Conservation (phyloP, 2,113 vertebrate genomes). For the Stercorarius parasiticus region DNA sequence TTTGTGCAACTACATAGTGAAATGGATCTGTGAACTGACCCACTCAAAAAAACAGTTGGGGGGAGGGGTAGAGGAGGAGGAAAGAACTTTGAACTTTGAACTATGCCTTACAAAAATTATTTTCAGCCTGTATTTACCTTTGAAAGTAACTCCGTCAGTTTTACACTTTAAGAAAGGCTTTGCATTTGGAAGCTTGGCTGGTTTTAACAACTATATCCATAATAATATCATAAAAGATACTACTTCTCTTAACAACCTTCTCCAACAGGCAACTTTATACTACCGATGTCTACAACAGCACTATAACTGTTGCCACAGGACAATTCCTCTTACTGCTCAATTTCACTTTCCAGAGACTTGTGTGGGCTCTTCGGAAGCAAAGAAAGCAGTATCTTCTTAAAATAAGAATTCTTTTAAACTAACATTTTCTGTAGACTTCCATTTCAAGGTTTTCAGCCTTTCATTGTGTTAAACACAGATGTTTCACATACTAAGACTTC, state of each 20-base stretch:
- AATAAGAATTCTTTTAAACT: background rate
- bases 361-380: background rate
- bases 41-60: background rate
- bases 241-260: background rate
- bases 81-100: background rate
- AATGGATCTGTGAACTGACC: background rate
- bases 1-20: background rate
- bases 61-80: accelerated
- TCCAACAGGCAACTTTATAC: background rate
- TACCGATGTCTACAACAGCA: background rate
- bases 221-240: background rate
- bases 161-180: background rate
- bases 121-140: background rate
- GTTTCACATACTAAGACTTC: background rate
- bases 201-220: background rate
- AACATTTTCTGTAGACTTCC: background rate
- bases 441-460: background rate
- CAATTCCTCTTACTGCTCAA: background rate
- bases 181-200: background rate
- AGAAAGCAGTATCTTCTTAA: background rate
- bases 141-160: background rate
- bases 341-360: background rate
- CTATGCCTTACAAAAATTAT: background rate
- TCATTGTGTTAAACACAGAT: background rate
- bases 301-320: background rate